Evolutionary conservation across 1,140 invertebrate genomes (phyloP), one percentile per base, ranked within the genome.

Genomic region (Drosophila nigromelanica): DNA sequence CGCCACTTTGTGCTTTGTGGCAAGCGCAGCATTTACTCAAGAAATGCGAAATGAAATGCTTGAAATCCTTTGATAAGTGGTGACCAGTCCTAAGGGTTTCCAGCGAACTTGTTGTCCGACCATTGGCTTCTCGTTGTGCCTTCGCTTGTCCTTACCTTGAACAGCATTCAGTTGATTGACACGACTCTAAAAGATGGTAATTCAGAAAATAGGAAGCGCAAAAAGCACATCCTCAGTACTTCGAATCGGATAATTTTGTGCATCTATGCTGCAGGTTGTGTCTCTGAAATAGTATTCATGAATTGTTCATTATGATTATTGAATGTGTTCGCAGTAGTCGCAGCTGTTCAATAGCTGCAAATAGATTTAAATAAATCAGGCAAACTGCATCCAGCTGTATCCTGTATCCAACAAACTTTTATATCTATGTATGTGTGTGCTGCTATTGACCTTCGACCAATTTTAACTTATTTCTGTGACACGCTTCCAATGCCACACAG

Each of bases 21-120:
- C 54, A 51, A 50, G 33, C 18, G 56, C 21, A 12, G 42, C 37
- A 40, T 50, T 73, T 67, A 18, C 48, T 15, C 59, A 27, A 33
- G 39, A 62, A 43, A 61, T 37, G 30, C 11, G 48, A 21, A 56
- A 24, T 27, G 42, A 21, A 60, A 35, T 21, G 58, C 54, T 68
- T 68, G 56, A 55, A 73, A 61, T 60, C 48, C 64, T 40, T 70
- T 70, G 69, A 10, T 27, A 58, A 72, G 45, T 39, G 48, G 11
- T 51, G 15, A 24, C 11, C 43, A 55, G 51, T 66, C 58, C 21
- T 14, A 55, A 55, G 24, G 58, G 30, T 21, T 30, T 3, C 15
- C 62, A 58, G 33, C 18, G 35, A 27, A 62, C 67, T 63, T 74
- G 52, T 45, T 62, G 71, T 52, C 39, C 21, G 50, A 62, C 56